Evolutionary conservation across 2,888 invertebrate genomes (phyloP).

Genomic region (Cantharis rufa): DNA sequence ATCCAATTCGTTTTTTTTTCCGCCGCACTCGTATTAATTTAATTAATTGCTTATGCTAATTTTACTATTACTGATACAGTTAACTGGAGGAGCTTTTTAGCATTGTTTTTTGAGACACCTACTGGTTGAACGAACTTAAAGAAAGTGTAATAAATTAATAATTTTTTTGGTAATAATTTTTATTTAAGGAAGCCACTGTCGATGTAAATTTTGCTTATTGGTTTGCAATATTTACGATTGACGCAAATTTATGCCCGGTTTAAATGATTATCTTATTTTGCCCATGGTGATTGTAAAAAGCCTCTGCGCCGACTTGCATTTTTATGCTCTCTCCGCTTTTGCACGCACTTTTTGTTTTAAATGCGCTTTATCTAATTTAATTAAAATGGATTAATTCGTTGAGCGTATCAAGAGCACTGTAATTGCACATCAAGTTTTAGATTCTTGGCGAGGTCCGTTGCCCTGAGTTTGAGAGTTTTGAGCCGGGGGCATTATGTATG

Average conservation of each 20-base stretch:
- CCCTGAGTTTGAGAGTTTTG: conserved; percentile 14
- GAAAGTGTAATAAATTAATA: not conserved
- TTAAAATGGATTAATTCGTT: conserved; percentile 21
- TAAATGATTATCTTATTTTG: not conserved
- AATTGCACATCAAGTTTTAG: conserved; percentile 31
- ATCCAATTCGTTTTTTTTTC: not conserved
- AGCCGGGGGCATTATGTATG: conserved; percentile 21
- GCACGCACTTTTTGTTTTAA: not conserved
- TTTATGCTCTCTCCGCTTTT: not conserved
- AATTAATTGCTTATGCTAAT: not conserved
- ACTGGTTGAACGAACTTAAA: not conserved
- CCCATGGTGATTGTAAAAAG: not conserved
- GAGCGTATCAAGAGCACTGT: conserved; percentile 24
- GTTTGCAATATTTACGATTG: not conserved
- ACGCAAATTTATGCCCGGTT: not conserved
- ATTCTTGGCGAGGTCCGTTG: conserved; percentile 31
- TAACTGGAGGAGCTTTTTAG: not conserved
- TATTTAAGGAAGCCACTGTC: not conserved
- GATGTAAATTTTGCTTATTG: not conserved
- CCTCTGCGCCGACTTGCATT: not conserved
- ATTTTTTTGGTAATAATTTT: not conserved
- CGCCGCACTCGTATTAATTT: not conserved
- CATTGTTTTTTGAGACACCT: not conserved
- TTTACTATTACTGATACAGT: not conserved
- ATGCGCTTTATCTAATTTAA: conserved; percentile 14